Conservation (phyloP, 2,888 invertebrate genomes). For the Idaea straminata region DNA sequence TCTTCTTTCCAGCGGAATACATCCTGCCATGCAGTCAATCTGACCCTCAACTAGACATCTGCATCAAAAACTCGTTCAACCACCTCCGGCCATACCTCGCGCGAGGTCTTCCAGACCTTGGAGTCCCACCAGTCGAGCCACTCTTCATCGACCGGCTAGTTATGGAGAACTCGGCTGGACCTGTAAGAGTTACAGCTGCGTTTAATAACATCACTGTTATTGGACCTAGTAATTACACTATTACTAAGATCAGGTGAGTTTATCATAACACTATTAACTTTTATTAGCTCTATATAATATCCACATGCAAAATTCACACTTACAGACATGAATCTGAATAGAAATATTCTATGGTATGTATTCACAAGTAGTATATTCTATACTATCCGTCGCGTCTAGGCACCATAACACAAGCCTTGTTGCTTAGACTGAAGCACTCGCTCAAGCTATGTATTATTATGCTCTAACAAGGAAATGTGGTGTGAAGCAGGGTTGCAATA, state of each 20-base stretch:
- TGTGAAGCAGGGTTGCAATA: too few species aligned
- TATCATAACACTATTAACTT: neutral
- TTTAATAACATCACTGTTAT: slow-evolving; percentile 87
- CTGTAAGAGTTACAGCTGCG: slow-evolving; percentile 85
- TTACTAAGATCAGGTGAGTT: slow-evolving; percentile 83
- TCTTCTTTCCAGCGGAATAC: slow-evolving; percentile 83
- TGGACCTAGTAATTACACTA: slow-evolving; percentile 88
- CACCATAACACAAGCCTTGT: too few species aligned
- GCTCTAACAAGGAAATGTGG: too few species aligned
- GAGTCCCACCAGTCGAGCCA: slow-evolving; percentile 88
- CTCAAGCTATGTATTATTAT: too few species aligned
- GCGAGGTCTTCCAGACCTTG: slow-evolving; percentile 84
- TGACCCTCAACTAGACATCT: slow-evolving; percentile 83
- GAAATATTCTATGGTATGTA: too few species aligned
- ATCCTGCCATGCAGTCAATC: slow-evolving; percentile 84
- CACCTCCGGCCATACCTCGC: slow-evolving; percentile 86
- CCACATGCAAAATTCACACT: too few species aligned
- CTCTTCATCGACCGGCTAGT: slow-evolving; percentile 84
- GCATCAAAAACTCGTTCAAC: slow-evolving; percentile 85
- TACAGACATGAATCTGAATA: too few species aligned
- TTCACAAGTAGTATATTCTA: too few species aligned
- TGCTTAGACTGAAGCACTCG: too few species aligned
- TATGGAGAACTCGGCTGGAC: slow-evolving; percentile 89
- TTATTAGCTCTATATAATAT: neutral
- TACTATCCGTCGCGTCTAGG: too few species aligned